A percentile compares a stretch with the other conserved stretches of the same genome.
Evolutionary conservation across 2,797 vertebrate genomes (phyloP).

Genomic region (Spizella passerina): DNA sequence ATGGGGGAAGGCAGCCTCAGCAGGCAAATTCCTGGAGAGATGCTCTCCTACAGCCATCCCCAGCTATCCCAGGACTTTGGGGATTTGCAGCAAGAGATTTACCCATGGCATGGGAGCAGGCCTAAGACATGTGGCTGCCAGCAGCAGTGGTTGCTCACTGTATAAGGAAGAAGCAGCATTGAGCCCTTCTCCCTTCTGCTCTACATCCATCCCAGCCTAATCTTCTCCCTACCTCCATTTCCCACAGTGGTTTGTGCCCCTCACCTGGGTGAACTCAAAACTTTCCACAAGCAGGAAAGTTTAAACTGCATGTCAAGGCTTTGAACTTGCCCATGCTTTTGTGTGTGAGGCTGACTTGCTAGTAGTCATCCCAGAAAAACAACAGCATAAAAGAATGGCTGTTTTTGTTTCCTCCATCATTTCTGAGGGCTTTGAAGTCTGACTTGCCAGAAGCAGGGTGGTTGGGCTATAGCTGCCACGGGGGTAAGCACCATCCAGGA

Average conservation of each 20-base stretch:
- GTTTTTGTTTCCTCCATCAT: background rate
- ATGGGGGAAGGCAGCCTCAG: background rate
- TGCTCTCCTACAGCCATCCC: background rate
- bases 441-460: background rate
- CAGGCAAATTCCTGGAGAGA: background rate
- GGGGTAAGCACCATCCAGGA: background rate
- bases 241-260: background rate
- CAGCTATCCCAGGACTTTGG: background rate
- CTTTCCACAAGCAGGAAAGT: background rate
- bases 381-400: background rate
- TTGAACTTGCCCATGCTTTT: background rate
- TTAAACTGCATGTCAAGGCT: background rate
- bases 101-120: background rate
- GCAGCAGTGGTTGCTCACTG: accelerated
- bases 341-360: background rate
- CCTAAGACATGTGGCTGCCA: background rate
- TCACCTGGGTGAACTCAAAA: background rate
- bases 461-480: background rate
- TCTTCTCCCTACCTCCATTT: background rate
- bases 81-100: background rate
- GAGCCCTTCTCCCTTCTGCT: background rate
- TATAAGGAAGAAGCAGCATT: background rate
- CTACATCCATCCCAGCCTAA: background rate
- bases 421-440: background rate
- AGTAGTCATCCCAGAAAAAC: background rate